Conservation (phyloP, 92 coral and sea anemone species). For the Umimayanthus kanabou region DNA sequence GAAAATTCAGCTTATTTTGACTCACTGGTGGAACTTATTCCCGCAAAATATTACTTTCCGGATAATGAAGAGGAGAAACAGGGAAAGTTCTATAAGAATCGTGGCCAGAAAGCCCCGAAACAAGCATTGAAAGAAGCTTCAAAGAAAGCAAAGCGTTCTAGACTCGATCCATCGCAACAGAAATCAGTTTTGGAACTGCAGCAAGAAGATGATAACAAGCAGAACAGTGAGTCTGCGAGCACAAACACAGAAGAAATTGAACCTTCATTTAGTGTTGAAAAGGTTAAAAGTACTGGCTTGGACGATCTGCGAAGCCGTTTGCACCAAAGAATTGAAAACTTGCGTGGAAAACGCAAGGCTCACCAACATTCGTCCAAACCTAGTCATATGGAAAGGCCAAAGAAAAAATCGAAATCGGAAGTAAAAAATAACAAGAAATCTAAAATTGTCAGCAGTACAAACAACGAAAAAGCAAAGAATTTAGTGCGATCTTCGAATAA, state of each 20-base stretch:
- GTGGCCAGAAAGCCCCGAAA: constrained; percentile 81
- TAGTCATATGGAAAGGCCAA: constrained; percentile 62
- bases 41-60: constrained; percentile 79
- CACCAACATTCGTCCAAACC: not conserved
- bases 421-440: constrained; percentile 60
- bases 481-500: constrained; percentile 34
- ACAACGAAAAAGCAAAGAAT: constrained; percentile 44
- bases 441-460: constrained; percentile 25
- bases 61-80: constrained; percentile 77
- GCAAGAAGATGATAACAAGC: constrained; percentile 46
- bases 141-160: constrained; percentile 80
- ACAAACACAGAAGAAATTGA: constrained; percentile 14
- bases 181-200: constrained; percentile 87
- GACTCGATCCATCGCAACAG: constrained; percentile 88
- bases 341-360: constrained; percentile 82
- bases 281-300: constrained; percentile 72
- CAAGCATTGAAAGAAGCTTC: constrained; percentile 88
- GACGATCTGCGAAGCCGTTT: constrained; percentile 80
- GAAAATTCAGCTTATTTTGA: constrained; percentile 87
- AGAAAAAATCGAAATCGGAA: constrained; percentile 76
- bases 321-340: constrained; percentile 69
- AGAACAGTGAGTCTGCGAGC: constrained; percentile 9
- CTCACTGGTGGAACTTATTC: constrained; percentile 86
- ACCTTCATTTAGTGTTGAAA: constrained; percentile 80
- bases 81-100: constrained; percentile 81